These are phyloP conservation scores for Apostichopus californicus DNA, from an alignment of 35 echinoderm and acorn worm species.

Conservation along the genomic window DNA sequence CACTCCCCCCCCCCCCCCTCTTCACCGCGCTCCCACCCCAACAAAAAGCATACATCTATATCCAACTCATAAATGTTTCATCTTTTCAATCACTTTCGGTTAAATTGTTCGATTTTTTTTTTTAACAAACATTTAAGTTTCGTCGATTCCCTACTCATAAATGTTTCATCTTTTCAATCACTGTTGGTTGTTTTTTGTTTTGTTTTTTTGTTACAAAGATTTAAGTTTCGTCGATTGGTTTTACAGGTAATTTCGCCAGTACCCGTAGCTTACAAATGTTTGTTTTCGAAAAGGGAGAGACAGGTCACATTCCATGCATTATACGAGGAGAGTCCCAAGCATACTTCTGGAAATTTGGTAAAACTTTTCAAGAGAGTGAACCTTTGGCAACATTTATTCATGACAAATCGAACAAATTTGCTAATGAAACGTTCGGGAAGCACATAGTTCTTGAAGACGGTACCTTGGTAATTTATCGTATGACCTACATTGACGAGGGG, in stretches of 20 bases:
- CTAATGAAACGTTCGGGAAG: not conserved
- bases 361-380: not conserved
- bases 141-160: too few relatives aligned
- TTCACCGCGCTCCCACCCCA: too few relatives aligned
- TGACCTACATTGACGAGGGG: not conserved
- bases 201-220: not conserved
- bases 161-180: too few relatives aligned
- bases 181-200: too few relatives aligned
- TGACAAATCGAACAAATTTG: not conserved
- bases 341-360: slow-evolving; percentile 1
- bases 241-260: not conserved
- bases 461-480: not conserved
- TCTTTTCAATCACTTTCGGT: too few relatives aligned
- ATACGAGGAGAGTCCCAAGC: slow-evolving; percentile 7
- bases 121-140: not conserved
- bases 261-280: not conserved
- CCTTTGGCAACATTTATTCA: not conserved
- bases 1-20: too few relatives aligned
- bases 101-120: too few relatives aligned
- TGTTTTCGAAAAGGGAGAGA: not conserved
- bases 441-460: not conserved
- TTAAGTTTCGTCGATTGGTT: too few relatives aligned
- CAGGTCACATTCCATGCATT: not conserved
- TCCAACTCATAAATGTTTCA: too few relatives aligned
- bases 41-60: too few relatives aligned